Evolutionary conservation across 2,888 invertebrate genomes (phyloP).

Genomic region (Matsumyia berberina): DNA sequence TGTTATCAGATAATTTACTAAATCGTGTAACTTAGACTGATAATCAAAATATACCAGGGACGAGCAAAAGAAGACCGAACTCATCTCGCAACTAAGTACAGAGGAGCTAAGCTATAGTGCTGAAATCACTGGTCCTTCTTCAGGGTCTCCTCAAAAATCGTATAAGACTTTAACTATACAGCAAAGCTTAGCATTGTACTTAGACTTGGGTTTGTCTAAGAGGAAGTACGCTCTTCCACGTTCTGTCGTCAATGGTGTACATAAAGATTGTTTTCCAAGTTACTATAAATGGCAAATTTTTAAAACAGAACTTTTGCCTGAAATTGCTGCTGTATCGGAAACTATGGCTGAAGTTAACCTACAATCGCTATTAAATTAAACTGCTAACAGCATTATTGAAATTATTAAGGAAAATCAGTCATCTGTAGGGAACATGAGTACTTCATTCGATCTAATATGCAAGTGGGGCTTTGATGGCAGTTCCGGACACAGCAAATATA

Average conservation of each 20-base stretch:
- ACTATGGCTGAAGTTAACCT: slow-evolving; percentile 4
- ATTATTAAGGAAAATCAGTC: slow-evolving; percentile 10
- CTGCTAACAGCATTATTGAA: slow-evolving; percentile 19
- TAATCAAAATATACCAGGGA: too few species aligned
- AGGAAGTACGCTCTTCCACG: slow-evolving; percentile 31
- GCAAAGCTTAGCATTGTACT: slow-evolving; percentile 14
- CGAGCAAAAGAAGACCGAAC: too few species aligned
- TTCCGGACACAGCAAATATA: slow-evolving; percentile 25
- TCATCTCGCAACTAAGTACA: slow-evolving; percentile 1
- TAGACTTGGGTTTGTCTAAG: slow-evolving; percentile 30
- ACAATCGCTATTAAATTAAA: slow-evolving; percentile 30
- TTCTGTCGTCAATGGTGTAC: slow-evolving; percentile 20
- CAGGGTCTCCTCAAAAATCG: slow-evolving; percentile 22
- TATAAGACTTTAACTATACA: slow-evolving; percentile 19
- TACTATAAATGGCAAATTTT: slow-evolving; percentile 16
- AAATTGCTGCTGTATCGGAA: not conserved
- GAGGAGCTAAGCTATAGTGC: slow-evolving; percentile 23
- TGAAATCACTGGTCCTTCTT: slow-evolving; percentile 7
- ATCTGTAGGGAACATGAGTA: slow-evolving; percentile 1
- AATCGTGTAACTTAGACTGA: too few species aligned
- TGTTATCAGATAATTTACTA: too few species aligned
- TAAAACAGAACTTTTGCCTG: too few species aligned
- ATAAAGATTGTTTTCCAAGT: slow-evolving; percentile 21
- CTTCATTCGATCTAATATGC: slow-evolving; percentile 8
- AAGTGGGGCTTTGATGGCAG: too few species aligned